Percentiles rank a stretch among this genome's conserved stretches.
These are phyloP conservation scores for Pachypanchax playfairii DNA, from an alignment of 2,113 vertebrate genomes.

Conservation along the genomic window DNA sequence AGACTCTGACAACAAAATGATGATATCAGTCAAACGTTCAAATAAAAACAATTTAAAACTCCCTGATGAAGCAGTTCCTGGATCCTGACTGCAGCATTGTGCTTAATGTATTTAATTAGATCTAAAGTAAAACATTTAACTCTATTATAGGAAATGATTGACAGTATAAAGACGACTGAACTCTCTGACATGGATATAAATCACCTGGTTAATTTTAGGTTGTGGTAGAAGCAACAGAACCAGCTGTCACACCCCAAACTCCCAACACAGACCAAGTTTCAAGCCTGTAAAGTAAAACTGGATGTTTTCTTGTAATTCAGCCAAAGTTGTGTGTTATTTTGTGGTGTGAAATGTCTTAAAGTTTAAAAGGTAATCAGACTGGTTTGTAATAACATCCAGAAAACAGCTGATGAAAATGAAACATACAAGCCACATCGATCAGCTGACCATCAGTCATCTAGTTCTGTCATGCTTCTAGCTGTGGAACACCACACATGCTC, in stretches of 20 bases:
- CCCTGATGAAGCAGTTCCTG: no score
- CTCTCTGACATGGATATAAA: no score
- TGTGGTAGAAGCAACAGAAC: no score
- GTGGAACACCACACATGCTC: not conserved
- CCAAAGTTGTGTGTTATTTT: not conserved
- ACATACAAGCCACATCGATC: constrained; percentile 38
- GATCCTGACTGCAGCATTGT: no score
- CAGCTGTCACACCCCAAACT: no score
- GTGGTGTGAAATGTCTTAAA: not conserved
- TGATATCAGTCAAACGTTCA: not conserved
- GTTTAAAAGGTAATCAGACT: not conserved
- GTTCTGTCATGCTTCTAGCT: not conserved
- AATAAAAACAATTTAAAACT: no score
- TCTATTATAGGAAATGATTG: no score
- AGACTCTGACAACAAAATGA: constrained; percentile 6
- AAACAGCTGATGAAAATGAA: constrained; percentile 6
- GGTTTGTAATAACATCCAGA: not conserved
- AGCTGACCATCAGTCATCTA: not conserved
- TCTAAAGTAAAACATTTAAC: no score
- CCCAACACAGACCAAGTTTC: not conserved
- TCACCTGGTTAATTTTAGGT: no score
- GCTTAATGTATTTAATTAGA: no score
- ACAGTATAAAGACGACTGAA: no score
- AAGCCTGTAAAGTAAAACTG: not conserved
- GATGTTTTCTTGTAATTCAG: constrained; percentile 19